phyloP scores from a whole-genome alignment of 2,797 vertebrate species.

The Dallia pectoralis region DNA sequence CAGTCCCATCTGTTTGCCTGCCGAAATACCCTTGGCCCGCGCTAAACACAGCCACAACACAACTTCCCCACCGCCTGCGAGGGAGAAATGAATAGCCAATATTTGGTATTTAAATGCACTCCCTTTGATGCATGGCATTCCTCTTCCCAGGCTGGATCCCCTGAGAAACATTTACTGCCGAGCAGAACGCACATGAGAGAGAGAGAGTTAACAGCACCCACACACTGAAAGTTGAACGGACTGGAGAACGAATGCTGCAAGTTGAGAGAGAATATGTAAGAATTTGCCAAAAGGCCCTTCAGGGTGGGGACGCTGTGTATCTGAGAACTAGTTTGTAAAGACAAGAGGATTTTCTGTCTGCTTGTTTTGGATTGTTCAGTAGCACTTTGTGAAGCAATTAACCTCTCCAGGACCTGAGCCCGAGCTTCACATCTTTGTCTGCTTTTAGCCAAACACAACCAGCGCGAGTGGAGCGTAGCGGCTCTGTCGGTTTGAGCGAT shows the following conservation, averaged over 20 bases:
- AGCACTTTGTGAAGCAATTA: conserved; percentile 69
- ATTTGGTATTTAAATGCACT: conserved; percentile 77
- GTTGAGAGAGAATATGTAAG: conserved; percentile 73
- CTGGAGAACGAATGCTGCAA: conserved; percentile 64
- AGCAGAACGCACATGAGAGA: conserved; percentile 66
- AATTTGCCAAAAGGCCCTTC: conserved; percentile 59
- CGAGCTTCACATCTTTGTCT: conserved; percentile 46
- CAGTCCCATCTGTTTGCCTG: conserved; percentile 77
- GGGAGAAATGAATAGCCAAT: conserved; percentile 75
- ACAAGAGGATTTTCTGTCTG: conserved; percentile 57
- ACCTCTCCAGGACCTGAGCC: conserved; percentile 52
- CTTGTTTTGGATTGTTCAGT: conserved; percentile 65
- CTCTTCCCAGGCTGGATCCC: conserved; percentile 74
- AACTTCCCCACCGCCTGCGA: conserved; percentile 58
- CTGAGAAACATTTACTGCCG: conserved; percentile 74
- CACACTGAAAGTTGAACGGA: conserved; percentile 68
- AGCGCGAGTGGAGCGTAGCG: conserved; percentile 54
- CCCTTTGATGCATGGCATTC: conserved; percentile 75
- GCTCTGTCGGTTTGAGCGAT: conserved; percentile 70
- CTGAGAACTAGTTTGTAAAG: conserved; percentile 63
- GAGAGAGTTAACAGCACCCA: conserved; percentile 69
- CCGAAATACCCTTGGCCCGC: conserved; percentile 74
- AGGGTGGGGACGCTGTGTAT: conserved; percentile 54
- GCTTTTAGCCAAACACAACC: conserved; percentile 50
- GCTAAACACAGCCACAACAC: conserved; percentile 72